Percentiles rank a stretch among this genome's conserved stretches.
Conservation (phyloP, 2,888 invertebrate genomes). For the Netelia virgata region DNA sequence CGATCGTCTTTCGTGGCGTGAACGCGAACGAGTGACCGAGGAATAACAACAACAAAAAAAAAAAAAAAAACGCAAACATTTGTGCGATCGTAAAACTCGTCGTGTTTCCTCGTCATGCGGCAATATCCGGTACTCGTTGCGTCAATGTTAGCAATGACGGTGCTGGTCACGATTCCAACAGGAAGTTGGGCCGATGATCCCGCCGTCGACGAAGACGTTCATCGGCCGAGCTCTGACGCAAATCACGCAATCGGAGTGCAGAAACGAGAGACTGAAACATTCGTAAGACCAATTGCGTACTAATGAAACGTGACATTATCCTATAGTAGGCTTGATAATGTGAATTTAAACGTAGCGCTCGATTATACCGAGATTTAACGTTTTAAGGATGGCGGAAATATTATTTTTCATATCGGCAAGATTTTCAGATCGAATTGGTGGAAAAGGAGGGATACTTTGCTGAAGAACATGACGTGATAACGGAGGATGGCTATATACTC, state of each 20-base stretch:
- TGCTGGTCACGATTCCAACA: constrained; percentile 61
- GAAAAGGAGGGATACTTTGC: constrained; percentile 70
- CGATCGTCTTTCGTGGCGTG: constrained; percentile 37
- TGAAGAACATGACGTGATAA: constrained; percentile 75
- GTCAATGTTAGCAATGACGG: constrained; percentile 39
- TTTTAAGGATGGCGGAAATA: constrained; percentile 5
- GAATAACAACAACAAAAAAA: not conserved
- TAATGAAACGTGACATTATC: not conserved
- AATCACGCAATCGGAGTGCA: constrained; percentile 21
- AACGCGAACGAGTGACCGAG: constrained; percentile 12
- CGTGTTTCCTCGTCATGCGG: constrained; percentile 40
- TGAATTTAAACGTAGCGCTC: too few relatives aligned
- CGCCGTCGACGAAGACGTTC: constrained; percentile 21
- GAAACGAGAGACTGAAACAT: constrained; percentile 48
- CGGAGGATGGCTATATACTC: constrained; percentile 76
- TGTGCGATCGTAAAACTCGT: not conserved
- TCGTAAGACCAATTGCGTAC: constrained; percentile 50
- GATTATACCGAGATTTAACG: not conserved
- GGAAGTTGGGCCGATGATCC: constrained; percentile 61
- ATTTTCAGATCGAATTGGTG: constrained; percentile 73
- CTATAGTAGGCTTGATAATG: not conserved
- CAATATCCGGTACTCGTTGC: constrained; percentile 41
- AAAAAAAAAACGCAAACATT: not conserved
- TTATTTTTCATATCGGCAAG: constrained; percentile 43
- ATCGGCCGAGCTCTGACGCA: constrained; percentile 41